Evolutionary conservation across 2,113 vertebrate species (phyloP), one percentile per base, ranked within the genome.

Genomic region (Probosciger aterrimus): DNA sequence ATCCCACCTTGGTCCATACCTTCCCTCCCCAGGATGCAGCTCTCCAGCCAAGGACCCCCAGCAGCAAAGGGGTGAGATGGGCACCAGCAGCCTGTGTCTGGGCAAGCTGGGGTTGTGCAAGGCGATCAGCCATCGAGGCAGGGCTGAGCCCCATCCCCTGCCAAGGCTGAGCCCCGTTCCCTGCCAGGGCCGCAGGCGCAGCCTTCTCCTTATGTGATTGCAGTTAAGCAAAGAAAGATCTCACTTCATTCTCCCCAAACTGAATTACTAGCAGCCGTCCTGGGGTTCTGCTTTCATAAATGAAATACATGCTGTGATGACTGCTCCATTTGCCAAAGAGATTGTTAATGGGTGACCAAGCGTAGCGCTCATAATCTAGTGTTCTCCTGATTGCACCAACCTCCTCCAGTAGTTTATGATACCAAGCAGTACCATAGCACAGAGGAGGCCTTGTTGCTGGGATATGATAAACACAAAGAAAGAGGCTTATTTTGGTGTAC

Each of bases 331-430:
- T 78, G 92, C 95, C 95, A 85, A 27, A 24, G 90, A 59, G 71
- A 6, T 87, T 64, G 47, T 39, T 89, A 78, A 46, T 33, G 84
- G 52, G 50, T 35, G 11, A 60, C 64, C 68, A 74, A 59, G 77
- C 0, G 1, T 87, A 27, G n/a, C 0, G 74, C 84, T 79, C 55
- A 15, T 0, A 1, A 46, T 63, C 92, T 35, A 19, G 73, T 6
- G 60, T 20, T 84, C 43, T 74, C 93, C 92, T 60, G 78, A 68
- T 82, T 49, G 33, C 90, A 31, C 93, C 90, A 68, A 23, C 90
- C 77, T 75, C 74, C 55, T 53, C 90, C 50, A 20, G 82, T 0
- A 19, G 68, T 62, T 87, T 57, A 41, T 44, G 79, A 24, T 24
- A 57, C 35, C 64, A 33, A n/a, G 49, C 0, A 2, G 73, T 47